These are phyloP conservation scores for Ochotona princeps DNA, from an alignment of 2,113 vertebrate genomes.

Conservation along the genomic window DNA sequence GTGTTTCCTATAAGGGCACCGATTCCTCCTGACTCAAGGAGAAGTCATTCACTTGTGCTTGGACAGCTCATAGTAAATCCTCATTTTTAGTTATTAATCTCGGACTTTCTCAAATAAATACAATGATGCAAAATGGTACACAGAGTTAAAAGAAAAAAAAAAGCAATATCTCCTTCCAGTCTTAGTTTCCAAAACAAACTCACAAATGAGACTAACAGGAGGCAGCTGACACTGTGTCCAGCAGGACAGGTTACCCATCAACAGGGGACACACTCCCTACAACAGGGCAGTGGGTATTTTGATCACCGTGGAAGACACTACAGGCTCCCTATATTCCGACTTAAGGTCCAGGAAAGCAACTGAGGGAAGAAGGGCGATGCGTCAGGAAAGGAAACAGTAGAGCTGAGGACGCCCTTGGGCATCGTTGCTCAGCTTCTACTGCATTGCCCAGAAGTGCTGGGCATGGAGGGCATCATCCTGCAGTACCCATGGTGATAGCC, in stretches of 20 bases:
- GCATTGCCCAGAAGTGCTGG: neutral
- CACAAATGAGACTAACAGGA: neutral
- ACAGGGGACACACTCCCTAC: neutral
- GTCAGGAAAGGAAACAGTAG: neutral
- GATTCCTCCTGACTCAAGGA: conserved; percentile 17
- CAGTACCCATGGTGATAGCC: neutral
- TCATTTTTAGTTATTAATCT: conserved; percentile 44
- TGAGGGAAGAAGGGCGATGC: neutral
- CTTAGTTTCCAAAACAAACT: conserved; percentile 12
- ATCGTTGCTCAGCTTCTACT: neutral
- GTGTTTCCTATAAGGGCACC: neutral
- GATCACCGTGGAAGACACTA: no score
- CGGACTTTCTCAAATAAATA: neutral
- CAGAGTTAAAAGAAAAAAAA: neutral
- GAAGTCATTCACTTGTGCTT: neutral
- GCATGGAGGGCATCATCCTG: no score
- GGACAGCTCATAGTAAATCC: neutral
- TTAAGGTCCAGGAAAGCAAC: neutral
- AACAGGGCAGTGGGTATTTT: neutral
- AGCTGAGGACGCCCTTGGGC: neutral
- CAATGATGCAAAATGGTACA: neutral
- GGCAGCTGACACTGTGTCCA: neutral
- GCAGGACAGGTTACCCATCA: neutral
- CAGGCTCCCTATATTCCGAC: neutral
- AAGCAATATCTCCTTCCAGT: neutral